Conservation (phyloP, 2,113 vertebrate genomes). For the Eulemur rufifrons region DNA sequence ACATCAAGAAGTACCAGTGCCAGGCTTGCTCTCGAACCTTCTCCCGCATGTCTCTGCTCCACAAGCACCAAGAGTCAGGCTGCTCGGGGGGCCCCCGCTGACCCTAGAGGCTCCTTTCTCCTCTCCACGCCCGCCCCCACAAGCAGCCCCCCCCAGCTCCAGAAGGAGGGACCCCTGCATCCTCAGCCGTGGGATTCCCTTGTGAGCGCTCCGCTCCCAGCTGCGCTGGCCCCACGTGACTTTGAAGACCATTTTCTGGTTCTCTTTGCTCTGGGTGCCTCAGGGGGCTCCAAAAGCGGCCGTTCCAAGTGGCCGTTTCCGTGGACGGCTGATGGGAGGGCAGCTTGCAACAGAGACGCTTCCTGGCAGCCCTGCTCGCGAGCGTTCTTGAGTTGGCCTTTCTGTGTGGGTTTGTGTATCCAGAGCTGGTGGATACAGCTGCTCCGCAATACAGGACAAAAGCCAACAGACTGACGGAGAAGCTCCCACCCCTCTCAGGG, state of each 20-base stretch:
- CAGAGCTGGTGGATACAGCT: slow-evolving; percentile 41
- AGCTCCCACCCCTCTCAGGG: slow-evolving; percentile 17
- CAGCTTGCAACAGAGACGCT: background rate
- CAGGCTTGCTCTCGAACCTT: slow-evolving; percentile 95
- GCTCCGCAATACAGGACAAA: slow-evolving; percentile 15
- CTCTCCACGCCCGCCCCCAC: background rate
- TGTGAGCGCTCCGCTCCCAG: background rate
- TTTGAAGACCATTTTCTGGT: background rate
- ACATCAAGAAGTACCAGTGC: slow-evolving; percentile 99
- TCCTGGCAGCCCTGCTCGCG: background rate
- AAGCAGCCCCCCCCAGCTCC: rapidly evolving
- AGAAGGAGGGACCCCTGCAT: background rate
- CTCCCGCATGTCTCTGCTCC: slow-evolving; percentile 98
- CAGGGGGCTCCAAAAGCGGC: background rate
- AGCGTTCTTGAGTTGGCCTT: background rate
- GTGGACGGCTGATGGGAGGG: background rate
- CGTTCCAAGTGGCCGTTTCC: background rate
- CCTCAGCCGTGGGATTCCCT: background rate
- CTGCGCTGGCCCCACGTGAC: background rate
- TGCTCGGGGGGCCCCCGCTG: slow-evolving; percentile 90
- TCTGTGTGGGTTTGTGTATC: background rate
- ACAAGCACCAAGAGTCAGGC: slow-evolving; percentile 94
- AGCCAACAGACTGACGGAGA: background rate
- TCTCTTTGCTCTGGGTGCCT: background rate
- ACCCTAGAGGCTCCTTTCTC: background rate